Evolutionary conservation across 2,888 invertebrate species (phyloP), one percentile per base, ranked within the genome.

Genomic region (Andrena fulva): DNA sequence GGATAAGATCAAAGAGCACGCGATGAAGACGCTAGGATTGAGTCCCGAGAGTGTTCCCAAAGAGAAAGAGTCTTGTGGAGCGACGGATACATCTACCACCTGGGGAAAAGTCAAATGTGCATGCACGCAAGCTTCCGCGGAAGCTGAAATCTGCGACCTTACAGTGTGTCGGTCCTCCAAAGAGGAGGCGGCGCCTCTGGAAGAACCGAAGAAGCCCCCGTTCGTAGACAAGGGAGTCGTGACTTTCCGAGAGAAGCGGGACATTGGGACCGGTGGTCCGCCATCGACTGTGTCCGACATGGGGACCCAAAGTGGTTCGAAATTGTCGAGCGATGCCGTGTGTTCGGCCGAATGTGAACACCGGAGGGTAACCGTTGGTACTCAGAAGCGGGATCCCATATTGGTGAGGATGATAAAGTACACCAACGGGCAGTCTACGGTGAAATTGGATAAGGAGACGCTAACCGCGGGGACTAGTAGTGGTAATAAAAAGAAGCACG

Each of bases 351-450:
- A 67, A 27, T 27, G 54, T 3, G 35, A 66, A 0, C 27, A 31
- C 8, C 29, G 48, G 27, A 80, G 20, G 8, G 33, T 71, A 56
- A 84, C 29, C 4, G 75, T 81, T 2, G 80, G 85, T 6, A 85
- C 82, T 31, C 88, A 87, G 63, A 82, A 82, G 31, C 68, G 77
- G 12, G 87, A 87, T 29, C 86, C 87, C 24, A 83, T 86, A 74
- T 52, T 86, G 8, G 84, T 87, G 10, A 74, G 75, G 2, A 64
- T 87, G 24, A 80, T 87, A 35, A 87, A 81, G 7, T 81, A 74
- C 42, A 66, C 52, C 4, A 60, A 77, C 8, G 52, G 10, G 27
- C 75, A 68, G 54, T 16, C 52, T 7, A 31, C 73, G 10, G 20
- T 70, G 27, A 74, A 33, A 31, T 73, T 42, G 0, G 85, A 85